Conservation (phyloP, 1,140 invertebrate genomes). For the Drosophila sp. region DNA sequence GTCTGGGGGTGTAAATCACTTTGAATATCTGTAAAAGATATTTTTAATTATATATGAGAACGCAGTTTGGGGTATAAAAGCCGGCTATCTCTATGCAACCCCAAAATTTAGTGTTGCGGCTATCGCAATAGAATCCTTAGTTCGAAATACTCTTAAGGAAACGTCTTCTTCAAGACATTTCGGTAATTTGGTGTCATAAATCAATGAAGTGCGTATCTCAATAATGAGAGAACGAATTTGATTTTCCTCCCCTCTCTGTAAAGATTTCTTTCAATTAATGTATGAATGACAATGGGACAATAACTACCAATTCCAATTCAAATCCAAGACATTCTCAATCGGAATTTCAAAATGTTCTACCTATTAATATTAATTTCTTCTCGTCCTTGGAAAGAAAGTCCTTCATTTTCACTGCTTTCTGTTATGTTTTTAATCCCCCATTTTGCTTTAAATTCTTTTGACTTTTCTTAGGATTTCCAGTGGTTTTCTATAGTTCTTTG, state of each 20-base stretch:
- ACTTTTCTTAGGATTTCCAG: neutral
- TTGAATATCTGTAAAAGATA: neutral
- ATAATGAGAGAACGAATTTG: no score
- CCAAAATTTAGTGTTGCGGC: neutral
- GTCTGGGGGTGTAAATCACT: constrained; percentile 2
- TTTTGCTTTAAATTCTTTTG: neutral
- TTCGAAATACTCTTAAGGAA: no score
- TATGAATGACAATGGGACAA: no score
- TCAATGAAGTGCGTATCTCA: no score
- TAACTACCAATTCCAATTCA: no score
- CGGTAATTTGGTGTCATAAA: no score
- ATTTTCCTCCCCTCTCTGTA: no score
- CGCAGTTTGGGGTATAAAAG: neutral
- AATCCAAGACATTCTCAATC: no score
- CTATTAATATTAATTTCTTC: no score
- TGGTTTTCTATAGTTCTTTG: neutral
- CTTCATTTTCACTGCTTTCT: neutral
- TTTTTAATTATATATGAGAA: constrained; percentile 3
- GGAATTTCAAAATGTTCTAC: no score
- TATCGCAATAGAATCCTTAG: neutral
- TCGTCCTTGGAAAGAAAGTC: neutral
- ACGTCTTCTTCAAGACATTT: no score
- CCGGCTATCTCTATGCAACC: neutral
- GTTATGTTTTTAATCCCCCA: neutral
- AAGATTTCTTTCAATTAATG: no score